Evolutionary conservation across 2,113 vertebrate genomes (phyloP), one percentile per base, ranked within the genome.

Genomic region (Cnemophilus loriae): DNA sequence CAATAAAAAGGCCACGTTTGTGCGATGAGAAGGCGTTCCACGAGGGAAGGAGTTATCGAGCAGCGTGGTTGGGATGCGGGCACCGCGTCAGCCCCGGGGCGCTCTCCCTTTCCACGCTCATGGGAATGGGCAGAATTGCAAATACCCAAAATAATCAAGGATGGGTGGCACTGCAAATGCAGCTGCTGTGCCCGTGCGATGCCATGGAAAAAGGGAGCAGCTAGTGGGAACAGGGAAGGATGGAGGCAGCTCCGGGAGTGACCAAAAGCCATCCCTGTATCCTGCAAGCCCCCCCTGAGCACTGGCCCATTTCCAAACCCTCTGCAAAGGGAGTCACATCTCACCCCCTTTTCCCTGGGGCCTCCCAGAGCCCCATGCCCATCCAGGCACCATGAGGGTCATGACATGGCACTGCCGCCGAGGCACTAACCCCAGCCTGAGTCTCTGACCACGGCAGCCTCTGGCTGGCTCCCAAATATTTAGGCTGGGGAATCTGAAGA

Each of bases 271-370:
- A 12, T 33, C 26, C 1, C 44, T 7, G 0, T 11, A 24, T 30
- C 57, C 60, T 57, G 46, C 28, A 6, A 87, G 57, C 7, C 13
- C 41, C 33, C 63, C 70, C 47, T 6, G 15, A 67, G 53, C 84
- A 84, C 61, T 9, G 3, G 50, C 49, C 87, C 63, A 47, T 15
- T 44, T 13, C 75, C 60, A 87, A 5, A 12, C 57, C 37, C 60
- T 41, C 15, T 16, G 42, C 53, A n/a, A 63, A 64, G 24, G 11
- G 42, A n/a, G n/a, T 21, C 15, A 1, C 32, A 33, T 7, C 47
- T 76, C 42, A 12, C 2, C 0, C 2, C 30, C 2, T 2, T 39
- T n/a, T 26, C 44, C 55, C 35, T 6, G 24, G 6, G 32, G 14
- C 46, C 13, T 39, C 44, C 32, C 14, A 5, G 30, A 13, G 10